phyloP scores from a whole-genome alignment of 37 sponge, comb jelly and placozoan genomes.

The Oopsacas minuta region DNA sequence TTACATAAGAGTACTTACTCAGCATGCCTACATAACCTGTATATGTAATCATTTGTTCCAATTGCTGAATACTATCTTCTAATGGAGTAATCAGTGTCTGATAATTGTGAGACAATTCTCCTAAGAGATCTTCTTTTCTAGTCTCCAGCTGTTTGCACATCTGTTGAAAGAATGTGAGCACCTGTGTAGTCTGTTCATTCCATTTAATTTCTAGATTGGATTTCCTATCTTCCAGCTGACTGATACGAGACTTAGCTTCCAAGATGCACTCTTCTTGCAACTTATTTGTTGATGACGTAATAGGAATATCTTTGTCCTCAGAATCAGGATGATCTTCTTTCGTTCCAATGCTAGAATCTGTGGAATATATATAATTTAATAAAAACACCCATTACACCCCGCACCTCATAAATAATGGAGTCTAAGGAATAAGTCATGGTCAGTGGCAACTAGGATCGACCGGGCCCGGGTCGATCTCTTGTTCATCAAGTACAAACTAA shows the following conservation, averaged over 20 bases:
- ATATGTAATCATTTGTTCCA: neutral
- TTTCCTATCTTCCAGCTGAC: conserved; percentile 1
- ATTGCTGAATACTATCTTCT: neutral
- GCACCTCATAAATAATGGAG: no score
- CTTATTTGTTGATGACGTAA: neutral
- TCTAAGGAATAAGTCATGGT: no score
- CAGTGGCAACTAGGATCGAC: no score
- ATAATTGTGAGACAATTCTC: neutral
- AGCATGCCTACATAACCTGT: neutral
- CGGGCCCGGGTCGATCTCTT: no score
- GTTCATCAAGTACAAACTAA: no score
- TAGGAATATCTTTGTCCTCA: neutral
- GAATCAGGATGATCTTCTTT: neutral
- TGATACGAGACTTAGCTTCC: neutral
- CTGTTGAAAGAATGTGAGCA: neutral
- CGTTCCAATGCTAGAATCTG: no score
- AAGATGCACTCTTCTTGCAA: neutral
- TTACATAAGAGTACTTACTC: neutral
- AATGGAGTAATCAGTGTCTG: conserved; percentile 1
- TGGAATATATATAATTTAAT: no score
- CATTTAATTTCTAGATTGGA: neutral
- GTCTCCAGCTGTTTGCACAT: neutral
- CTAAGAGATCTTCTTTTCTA: neutral
- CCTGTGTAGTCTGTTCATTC: neutral
- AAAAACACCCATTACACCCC: no score